Base-by-base conservation (phyloP, 2,797 vertebrate species). In the Coilia nasus region DNA sequence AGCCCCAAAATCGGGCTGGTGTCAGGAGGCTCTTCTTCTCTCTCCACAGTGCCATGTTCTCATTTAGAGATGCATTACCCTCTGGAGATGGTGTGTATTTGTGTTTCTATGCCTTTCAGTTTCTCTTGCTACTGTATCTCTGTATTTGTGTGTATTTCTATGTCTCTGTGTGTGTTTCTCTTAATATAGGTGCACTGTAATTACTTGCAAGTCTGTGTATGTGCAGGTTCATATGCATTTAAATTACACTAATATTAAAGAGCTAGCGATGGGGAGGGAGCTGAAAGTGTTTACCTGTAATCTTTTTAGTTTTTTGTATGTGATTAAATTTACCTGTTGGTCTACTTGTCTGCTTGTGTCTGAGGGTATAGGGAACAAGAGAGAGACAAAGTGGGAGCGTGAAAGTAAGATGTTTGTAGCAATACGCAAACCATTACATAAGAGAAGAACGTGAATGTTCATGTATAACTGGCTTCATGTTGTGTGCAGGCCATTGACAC, bases 1-100 rank as follows among this genome's bases (percentile, higher is more conserved):
- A 67, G 62, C 62, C 62, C 62, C 62, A 67, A 67, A 67, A 25
- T 67, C 62, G 62, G 60, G 23, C 62, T 5, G 62, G 25, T 67
- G 62, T 67, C 62, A 31, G 62, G 62, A 67, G 62, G 25, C 62
- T 67, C 62, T 67, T 25, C 62, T 25, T 14, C 23, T 31, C 25
- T 67, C 25, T 28, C 62, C n/a, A 67, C 25, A 67, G 25, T 21
- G 25, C 23, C 62, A 67, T 67, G 62, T 31, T 67, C 62, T 67
- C 62, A 67, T 67, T 67, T 67, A 67, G 62, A 67, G 62, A 67
- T 67, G 62, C 25, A 67, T 67, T 67, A 67, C 62, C 62, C 62
- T 67, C 23, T 67, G 62, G 23, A 67, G 62, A 31, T 28, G 62
- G 25, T 25, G 25, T 67, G 62, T 25, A 25, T 62, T 6, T 62